Conservation (phyloP, 2,888 invertebrate species). For the Drosophila fungiperda region DNA sequence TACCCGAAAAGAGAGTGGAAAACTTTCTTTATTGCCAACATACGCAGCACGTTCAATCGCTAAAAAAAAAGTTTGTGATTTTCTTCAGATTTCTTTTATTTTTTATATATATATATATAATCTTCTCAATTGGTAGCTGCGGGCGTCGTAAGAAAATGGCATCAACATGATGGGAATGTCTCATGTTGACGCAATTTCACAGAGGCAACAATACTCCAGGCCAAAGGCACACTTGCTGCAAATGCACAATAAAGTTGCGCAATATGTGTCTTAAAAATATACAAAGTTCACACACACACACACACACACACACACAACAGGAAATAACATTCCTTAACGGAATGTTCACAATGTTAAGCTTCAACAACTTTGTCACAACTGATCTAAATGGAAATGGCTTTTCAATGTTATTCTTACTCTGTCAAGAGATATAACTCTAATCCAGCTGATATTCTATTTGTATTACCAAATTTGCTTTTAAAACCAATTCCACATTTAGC, state of each 20-base stretch:
- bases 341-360: not conserved
- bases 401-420: not conserved
- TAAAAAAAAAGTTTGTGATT: slow-evolving; percentile 36
- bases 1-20: slow-evolving; percentile 13
- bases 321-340: not conserved
- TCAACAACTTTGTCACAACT: not conserved
- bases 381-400: not conserved
- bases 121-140: slow-evolving; percentile 30
- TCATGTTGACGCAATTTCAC: slow-evolving; percentile 64
- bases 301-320: not conserved
- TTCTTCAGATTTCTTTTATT: slow-evolving; percentile 15
- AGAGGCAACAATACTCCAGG: slow-evolving; percentile 32
- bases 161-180: slow-evolving; percentile 62
- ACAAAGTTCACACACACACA: not conserved
- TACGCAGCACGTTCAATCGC: slow-evolving; percentile 39
- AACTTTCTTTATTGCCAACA: slow-evolving; percentile 44
- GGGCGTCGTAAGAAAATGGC: slow-evolving; percentile 37
- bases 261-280: slow-evolving; percentile 10
- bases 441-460: not conserved
- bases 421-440: not conserved
- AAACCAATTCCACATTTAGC: not conserved
- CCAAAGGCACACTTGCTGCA: slow-evolving; percentile 15
- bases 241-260: slow-evolving; percentile 34
- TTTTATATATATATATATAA: slow-evolving; percentile 18
- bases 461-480: not conserved